Evolutionary conservation across 1,140 invertebrate genomes (phyloP).

Genomic region (Anthonomus grandis): DNA sequence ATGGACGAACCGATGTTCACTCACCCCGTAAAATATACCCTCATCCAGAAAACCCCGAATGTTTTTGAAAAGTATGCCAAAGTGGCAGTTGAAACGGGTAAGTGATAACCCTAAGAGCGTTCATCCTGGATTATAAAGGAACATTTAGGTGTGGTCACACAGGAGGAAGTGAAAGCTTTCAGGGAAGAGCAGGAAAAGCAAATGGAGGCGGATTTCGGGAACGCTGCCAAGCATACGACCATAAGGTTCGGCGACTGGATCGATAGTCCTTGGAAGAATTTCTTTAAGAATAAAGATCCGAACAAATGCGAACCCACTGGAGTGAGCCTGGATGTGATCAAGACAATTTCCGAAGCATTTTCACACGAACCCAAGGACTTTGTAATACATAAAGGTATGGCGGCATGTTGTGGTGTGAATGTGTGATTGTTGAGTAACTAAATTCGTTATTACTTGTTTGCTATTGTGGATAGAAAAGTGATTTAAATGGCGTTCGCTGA

Average conservation of each 20-base stretch:
- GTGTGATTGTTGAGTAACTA: too few species aligned
- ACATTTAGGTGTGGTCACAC: slow-evolving; percentile 13
- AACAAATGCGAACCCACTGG: slow-evolving; percentile 54
- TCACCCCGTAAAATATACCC: slow-evolving; percentile 91
- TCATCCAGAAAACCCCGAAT: slow-evolving; percentile 59
- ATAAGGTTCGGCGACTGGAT: slow-evolving; percentile 71
- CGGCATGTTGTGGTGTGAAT: too few species aligned
- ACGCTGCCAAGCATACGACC: slow-evolving; percentile 59
- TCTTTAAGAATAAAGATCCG: slow-evolving; percentile 61
- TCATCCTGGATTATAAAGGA: slow-evolving; percentile 64
- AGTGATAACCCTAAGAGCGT: too few species aligned
- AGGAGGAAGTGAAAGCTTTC: slow-evolving; percentile 25
- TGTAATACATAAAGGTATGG: slow-evolving; percentile 26
- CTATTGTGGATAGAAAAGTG: too few species aligned
- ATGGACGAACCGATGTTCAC: slow-evolving; percentile 94
- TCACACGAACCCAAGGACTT: slow-evolving; percentile 56
- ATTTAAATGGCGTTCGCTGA: too few species aligned
- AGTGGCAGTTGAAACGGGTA: slow-evolving; percentile 93
- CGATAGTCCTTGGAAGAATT: slow-evolving; percentile 80
- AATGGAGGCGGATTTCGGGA: slow-evolving; percentile 72
- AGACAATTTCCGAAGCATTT: slow-evolving; percentile 66
- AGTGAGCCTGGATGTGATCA: slow-evolving; percentile 60
- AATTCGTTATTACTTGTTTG: too few species aligned
- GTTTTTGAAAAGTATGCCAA: slow-evolving; percentile 99
- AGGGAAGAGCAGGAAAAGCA: slow-evolving; percentile 56